Evolutionary conservation across 2,797 vertebrate species (phyloP), one percentile per base, ranked within the genome.

Genomic region (Enteromius fasciolatus): DNA sequence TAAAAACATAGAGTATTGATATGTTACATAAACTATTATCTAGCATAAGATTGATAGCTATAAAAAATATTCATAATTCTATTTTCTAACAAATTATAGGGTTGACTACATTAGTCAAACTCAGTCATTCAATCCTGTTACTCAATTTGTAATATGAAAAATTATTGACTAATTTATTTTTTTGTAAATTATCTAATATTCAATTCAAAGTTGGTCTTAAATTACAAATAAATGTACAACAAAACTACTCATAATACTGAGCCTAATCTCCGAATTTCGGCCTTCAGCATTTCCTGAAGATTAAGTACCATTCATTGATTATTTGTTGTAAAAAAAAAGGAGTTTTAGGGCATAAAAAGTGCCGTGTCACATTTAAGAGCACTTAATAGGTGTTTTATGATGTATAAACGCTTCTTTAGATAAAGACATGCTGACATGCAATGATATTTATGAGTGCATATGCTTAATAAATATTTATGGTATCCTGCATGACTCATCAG

Each of bases 381-480:
- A 36, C n/a, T 54, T 28, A 41, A 57, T 69, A 10, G 3, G 28
- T 52, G 15, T 81, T 50, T 72, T 41, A 74, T 64, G 10, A 74
- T 17, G 69, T 74, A 36, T 50, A 50, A 64, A 72, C 36, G 52
- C 78, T 59, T 36, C 50, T 59, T 61, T 63, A 64, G 20, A 63
- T 31, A 39, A 64, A 39, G 28, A 74, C 48, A 70, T 7, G 3
- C 48, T 54, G 39, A 59, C 52, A 46, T 59, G 28, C n/a, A 70
- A 69, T 33, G 5, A 1, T 44, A 50, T 73, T 25, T 81, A 64
- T 48, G 20, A 39, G 44, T 66, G 20, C 67, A 80, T 46, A 46
- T 50, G 31, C 69, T 52, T 64, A 11, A 81, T 74, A 52, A 81
- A 74, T 74, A 81, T 74, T 41, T 25, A 81, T 66, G 57, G 15